Evolutionary conservation across 2,888 invertebrate species (phyloP), one percentile per base, ranked within the genome.

Genomic region (Sphecodes monilicornis): DNA sequence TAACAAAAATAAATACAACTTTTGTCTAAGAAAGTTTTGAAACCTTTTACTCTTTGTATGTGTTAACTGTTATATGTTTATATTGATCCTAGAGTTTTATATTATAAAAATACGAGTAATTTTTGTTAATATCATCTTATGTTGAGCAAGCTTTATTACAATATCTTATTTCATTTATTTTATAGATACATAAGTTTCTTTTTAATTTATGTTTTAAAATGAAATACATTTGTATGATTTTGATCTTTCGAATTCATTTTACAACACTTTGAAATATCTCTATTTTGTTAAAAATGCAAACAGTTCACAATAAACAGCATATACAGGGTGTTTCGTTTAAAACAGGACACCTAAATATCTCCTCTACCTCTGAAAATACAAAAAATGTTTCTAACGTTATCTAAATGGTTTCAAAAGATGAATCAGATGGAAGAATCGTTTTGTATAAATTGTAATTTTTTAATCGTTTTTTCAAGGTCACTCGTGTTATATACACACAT

Each of bases 71-170:
- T 68, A 54, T 74, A 79, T 64, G 50, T 64, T 50, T 36, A 50
- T 22, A 66, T n/a, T 18, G 32, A 16, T 36, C 18, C 18, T 36
- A 50, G 16, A 78, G 75, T 72, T 78, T 39, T 64, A 57, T 66
- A 50, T 64, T 81, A 81, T 46, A 86, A 85, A 86, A 85, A 86
- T 84, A 86, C 50, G 43, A 84, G 60, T 41, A 78, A 72, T 82
- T 76, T 77, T 68, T 76, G 74, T 85, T 78, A 85, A 86, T 81
- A 81, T 78, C 77, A 78, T 85, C 80, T 86, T 86, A 85, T 76
- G 76, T 78, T 76, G 81, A 80, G 76, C 66, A 76, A 77, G 54
- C 68, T 76, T 72, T 66, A 81, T 84, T 74, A 78, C 64, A 78
- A 72, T 71, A 78, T 78, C 60, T 80, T 78, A 74, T 46, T 41